phyloP scores from a whole-genome alignment of 1,140 invertebrate species.

The Pentalonia nigronervosa region DNA sequence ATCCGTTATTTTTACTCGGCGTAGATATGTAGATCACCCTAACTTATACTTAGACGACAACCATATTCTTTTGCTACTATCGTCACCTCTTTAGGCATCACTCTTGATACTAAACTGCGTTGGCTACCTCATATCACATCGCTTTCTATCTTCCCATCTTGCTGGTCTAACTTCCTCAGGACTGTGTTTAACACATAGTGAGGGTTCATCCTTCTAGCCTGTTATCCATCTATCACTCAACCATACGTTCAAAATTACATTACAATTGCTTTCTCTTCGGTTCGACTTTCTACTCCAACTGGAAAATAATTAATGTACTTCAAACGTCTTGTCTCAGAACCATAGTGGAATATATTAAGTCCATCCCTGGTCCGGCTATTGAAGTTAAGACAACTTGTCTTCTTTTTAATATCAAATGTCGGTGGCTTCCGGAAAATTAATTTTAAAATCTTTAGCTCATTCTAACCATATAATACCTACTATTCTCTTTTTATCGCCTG shows the following conservation, averaged over 20 bases:
- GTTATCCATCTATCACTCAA: not conserved
- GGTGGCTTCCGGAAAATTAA: not conserved
- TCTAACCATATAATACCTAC: not conserved
- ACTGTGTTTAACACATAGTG: too few species aligned
- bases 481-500: not conserved
- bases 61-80: too few species aligned
- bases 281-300: not conserved
- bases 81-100: too few species aligned
- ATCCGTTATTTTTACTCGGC: too few species aligned
- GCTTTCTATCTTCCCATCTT: too few species aligned
- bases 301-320: not conserved
- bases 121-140: too few species aligned
- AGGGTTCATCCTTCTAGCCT: not conserved
- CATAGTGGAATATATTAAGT: not conserved
- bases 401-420: not conserved
- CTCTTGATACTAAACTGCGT: too few species aligned
- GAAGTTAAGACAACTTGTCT: not conserved
- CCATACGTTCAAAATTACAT: not conserved
- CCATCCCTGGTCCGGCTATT: not conserved
- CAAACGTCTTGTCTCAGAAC: not conserved
- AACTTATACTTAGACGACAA: too few species aligned
- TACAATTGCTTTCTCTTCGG: conserved; percentile 2
- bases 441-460: not conserved
- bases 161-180: too few species aligned
- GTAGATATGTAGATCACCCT: too few species aligned